Conservation (phyloP, 2,797 vertebrate species). For the Margarornis squamiger region DNA sequence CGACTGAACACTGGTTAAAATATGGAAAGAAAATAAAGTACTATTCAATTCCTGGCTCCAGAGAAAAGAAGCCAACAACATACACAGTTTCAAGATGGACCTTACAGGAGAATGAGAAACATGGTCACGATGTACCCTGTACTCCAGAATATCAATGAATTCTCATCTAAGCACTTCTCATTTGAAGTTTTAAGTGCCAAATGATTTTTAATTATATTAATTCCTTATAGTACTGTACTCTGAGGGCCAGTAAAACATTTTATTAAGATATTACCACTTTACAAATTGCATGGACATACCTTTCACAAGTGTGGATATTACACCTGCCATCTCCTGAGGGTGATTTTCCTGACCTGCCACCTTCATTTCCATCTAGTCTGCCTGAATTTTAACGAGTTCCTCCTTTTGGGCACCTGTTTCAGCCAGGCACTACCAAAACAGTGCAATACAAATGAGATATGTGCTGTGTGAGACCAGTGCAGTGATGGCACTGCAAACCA, state of each 20-base stretch:
- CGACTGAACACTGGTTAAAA: background rate
- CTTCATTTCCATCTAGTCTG: background rate
- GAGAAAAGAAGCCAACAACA: background rate
- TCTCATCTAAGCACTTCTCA: background rate
- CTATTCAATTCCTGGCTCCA: fast-evolving
- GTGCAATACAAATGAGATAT: background rate
- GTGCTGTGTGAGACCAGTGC: background rate
- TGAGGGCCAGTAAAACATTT: background rate
- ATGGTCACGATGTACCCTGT: fast-evolving
- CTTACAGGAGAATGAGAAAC: background rate
- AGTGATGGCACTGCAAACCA: background rate
- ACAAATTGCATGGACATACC: background rate
- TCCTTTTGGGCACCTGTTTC: background rate
- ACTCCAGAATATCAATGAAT: background rate
- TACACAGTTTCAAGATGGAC: background rate
- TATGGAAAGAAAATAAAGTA: background rate
- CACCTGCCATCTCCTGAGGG: background rate
- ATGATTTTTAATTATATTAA: background rate
- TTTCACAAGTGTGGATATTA: background rate
- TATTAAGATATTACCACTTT: background rate
- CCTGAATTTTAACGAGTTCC: background rate
- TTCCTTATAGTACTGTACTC: background rate
- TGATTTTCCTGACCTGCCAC: background rate
- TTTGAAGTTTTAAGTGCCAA: background rate
- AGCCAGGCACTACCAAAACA: background rate